Evolutionary conservation across 2,888 invertebrate genomes (phyloP).

Genomic region (Troglohyphantes excavatus): DNA sequence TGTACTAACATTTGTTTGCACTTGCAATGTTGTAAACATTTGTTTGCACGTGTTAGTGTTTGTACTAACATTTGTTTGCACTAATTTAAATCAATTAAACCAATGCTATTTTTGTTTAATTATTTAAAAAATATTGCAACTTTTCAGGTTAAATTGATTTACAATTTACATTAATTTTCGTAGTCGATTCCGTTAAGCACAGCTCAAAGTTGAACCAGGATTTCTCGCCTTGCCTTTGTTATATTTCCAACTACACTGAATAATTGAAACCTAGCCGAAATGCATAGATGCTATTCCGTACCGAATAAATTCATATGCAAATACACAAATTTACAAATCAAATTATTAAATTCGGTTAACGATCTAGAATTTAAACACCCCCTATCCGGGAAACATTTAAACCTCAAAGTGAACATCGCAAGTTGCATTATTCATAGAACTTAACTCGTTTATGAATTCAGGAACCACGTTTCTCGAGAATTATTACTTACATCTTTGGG

Average conservation of each 20-base stretch:
- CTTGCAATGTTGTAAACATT: too few species aligned
- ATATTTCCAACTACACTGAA: neutral
- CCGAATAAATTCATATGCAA: constrained; percentile 18
- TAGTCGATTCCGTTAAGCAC: too few species aligned
- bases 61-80: too few species aligned
- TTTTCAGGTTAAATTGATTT: too few species aligned
- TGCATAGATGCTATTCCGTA: neutral
- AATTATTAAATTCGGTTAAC: constrained; percentile 22
- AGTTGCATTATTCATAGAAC: constrained; percentile 29
- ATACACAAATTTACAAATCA: constrained; percentile 32
- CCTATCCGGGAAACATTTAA: neutral
- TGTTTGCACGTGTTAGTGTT: too few species aligned
- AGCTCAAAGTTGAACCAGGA: too few species aligned
- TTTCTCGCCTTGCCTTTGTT: too few species aligned
- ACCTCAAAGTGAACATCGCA: neutral
- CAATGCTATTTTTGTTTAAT: too few species aligned
- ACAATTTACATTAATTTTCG: too few species aligned
- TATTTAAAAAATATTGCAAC: too few species aligned
- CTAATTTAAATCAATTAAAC: too few species aligned
- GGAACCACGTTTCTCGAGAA: neutral
- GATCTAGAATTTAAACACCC: constrained; percentile 14
- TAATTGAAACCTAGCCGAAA: neutral
- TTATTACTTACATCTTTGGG: neutral
- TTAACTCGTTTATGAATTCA: neutral
- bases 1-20: too few species aligned